A percentile compares a stretch with the other conserved stretches of the same genome.
Conservation (phyloP, 2,113 vertebrate species). For the Salminus brasiliensis region DNA sequence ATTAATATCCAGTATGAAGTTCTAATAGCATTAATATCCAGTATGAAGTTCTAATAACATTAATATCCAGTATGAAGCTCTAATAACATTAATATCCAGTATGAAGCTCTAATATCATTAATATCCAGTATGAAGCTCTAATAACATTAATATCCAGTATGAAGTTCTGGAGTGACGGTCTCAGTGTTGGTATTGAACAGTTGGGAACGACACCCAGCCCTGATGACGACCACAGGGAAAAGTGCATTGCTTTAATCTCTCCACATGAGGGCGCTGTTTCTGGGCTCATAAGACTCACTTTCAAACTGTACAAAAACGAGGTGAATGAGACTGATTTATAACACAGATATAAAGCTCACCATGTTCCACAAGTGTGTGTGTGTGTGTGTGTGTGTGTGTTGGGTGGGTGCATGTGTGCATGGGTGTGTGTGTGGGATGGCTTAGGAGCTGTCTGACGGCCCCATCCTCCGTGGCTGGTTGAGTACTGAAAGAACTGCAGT, state of each 20-base stretch:
- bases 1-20: too few species aligned
- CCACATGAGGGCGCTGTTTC: background rate
- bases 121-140: too few species aligned
- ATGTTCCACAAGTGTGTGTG: background rate
- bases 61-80: too few species aligned
- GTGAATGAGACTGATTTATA: background rate
- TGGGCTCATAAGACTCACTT: background rate
- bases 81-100: too few species aligned
- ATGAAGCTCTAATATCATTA: too few species aligned
- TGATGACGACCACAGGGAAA: background rate
- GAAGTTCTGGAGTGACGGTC: too few species aligned
- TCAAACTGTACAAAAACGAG: background rate
- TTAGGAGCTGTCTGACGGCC: slow-evolving; percentile 11
- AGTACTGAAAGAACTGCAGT: slow-evolving; percentile 8
- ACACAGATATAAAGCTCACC: slow-evolving; percentile 20
- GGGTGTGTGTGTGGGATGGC: slow-evolving; percentile 37
- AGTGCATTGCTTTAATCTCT: slow-evolving; percentile 5
- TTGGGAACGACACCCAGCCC: background rate
- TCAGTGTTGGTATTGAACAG: background rate
- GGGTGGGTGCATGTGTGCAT: slow-evolving; percentile 45
- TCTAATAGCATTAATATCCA: too few species aligned
- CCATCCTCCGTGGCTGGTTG: slow-evolving; percentile 24
- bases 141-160: too few species aligned
- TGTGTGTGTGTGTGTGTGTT: slow-evolving; percentile 12
- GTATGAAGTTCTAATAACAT: too few species aligned